phyloP scores from a whole-genome alignment of 2,888 invertebrate genomes.

The Hermodice carunculata region DNA sequence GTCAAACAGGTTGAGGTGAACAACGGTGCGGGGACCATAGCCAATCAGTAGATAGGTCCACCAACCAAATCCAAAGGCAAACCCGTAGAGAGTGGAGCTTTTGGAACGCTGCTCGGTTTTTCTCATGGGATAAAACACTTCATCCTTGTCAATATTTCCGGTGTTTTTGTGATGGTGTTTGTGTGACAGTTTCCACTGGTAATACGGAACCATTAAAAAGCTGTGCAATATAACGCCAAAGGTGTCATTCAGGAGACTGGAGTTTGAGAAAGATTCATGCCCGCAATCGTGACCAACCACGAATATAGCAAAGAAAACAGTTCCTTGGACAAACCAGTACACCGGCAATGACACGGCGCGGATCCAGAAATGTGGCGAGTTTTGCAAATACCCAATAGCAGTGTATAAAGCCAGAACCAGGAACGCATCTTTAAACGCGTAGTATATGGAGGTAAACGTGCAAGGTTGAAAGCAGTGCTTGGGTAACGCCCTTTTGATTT shows the following conservation, averaged over 20 bases:
- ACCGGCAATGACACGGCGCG: slow-evolving; percentile 37
- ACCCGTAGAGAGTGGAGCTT: slow-evolving; percentile 27
- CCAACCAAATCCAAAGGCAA: slow-evolving; percentile 55
- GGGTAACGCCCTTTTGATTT: slow-evolving; percentile 58
- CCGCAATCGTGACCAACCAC: slow-evolving; percentile 65
- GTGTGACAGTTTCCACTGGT: slow-evolving; percentile 64
- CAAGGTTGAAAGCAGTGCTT: slow-evolving; percentile 53
- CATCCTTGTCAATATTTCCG: slow-evolving; percentile 64
- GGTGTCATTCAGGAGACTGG: slow-evolving; percentile 53
- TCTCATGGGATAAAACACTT: slow-evolving; percentile 64
- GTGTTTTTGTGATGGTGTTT: slow-evolving; percentile 62
- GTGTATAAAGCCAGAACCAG: slow-evolving; percentile 42
- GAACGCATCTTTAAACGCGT: slow-evolving; percentile 52
- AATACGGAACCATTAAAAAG: slow-evolving; percentile 60
- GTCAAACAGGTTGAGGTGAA: slow-evolving; percentile 53
- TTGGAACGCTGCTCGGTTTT: slow-evolving; percentile 9
- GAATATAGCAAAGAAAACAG: slow-evolving; percentile 59
- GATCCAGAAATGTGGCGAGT: slow-evolving; percentile 17
- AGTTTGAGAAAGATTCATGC: slow-evolving; percentile 61
- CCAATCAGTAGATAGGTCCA: slow-evolving; percentile 57
- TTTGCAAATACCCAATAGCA: slow-evolving; percentile 25
- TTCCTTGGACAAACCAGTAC: slow-evolving; percentile 62
- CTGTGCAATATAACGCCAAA: slow-evolving; percentile 59
- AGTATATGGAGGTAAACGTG: slow-evolving; percentile 53
- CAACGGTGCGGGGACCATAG: slow-evolving; percentile 54